Percentiles rank a stretch among this genome's conserved stretches.
Conservation (phyloP, 2,797 vertebrate genomes). For the Pelodytes ibericus region DNA sequence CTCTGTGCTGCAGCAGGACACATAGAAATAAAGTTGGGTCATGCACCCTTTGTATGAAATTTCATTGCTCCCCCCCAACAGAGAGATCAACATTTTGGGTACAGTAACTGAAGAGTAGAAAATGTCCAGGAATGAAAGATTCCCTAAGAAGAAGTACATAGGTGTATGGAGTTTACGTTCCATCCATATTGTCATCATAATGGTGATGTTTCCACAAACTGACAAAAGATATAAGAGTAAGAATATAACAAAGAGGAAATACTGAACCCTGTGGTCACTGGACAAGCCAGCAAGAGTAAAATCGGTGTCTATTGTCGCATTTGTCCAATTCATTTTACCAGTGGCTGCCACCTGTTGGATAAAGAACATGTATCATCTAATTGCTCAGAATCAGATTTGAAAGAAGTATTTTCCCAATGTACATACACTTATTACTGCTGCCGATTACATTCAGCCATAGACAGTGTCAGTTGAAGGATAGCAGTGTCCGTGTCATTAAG, state of each 20-base stretch:
- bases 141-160: constrained; percentile 49
- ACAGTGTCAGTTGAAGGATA: no score
- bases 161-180: constrained; percentile 38
- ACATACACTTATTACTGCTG: no score
- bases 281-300: constrained; percentile 41
- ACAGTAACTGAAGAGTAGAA: constrained; percentile 49
- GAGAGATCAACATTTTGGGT: constrained; percentile 34
- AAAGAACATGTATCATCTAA: background rate
- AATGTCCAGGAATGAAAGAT: constrained; percentile 36
- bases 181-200: constrained; percentile 24
- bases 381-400: no score
- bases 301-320: constrained; percentile 20
- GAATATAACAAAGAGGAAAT: constrained; percentile 34
- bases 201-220: constrained; percentile 35
- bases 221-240: constrained; percentile 36
- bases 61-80: constrained; percentile 18
- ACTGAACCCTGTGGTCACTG: background rate
- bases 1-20: constrained; percentile 43
- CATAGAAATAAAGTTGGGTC: constrained; percentile 44
- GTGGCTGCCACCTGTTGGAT: background rate
- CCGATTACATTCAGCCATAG: no score
- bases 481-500: no score
- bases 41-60: constrained; percentile 43
- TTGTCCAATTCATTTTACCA: constrained; percentile 17
- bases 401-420: no score